Conservation (phyloP, 2,888 invertebrate genomes). For the Mythimna vitellina region DNA sequence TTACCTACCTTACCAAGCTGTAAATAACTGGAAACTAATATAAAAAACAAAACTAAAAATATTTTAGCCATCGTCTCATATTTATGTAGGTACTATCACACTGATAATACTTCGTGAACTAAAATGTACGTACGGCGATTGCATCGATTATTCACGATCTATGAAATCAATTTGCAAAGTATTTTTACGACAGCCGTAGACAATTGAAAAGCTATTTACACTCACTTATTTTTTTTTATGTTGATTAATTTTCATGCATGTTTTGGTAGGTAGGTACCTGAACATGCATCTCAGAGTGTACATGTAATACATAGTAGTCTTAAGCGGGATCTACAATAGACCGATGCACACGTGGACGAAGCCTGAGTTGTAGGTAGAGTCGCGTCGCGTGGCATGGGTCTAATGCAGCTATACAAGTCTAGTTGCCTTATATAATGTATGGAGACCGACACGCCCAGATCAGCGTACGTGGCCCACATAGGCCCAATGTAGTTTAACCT, state of each 20-base stretch:
- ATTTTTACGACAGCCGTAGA: conserved; percentile 57
- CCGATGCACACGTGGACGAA: too few species aligned
- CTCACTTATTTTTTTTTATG: conserved; percentile 59
- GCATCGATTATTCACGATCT: conserved; percentile 39
- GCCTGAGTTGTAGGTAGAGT: too few species aligned
- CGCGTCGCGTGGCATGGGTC: too few species aligned
- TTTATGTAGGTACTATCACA: conserved; percentile 39
- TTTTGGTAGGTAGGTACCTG: conserved; percentile 31
- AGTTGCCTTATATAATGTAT: too few species aligned
- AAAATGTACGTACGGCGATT: conserved; percentile 36
- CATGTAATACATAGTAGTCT: too few species aligned
- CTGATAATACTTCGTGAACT: conserved; percentile 45
- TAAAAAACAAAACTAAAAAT: conserved; percentile 29
- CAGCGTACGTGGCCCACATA: too few species aligned
- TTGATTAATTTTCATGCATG: conserved; percentile 71
- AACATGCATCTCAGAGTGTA: too few species aligned
- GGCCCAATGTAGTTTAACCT: too few species aligned
- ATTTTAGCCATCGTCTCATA: conserved; percentile 51
- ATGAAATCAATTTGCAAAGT: conserved; percentile 60
- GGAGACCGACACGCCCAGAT: too few species aligned
- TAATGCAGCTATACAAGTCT: too few species aligned
- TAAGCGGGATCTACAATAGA: too few species aligned
- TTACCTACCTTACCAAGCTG: conserved; percentile 38
- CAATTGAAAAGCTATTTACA: conserved; percentile 53
- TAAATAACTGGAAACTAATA: conserved; percentile 28